phyloP scores from a whole-genome alignment of 2,888 invertebrate species.

The Ectemnius cavifrons region DNA sequence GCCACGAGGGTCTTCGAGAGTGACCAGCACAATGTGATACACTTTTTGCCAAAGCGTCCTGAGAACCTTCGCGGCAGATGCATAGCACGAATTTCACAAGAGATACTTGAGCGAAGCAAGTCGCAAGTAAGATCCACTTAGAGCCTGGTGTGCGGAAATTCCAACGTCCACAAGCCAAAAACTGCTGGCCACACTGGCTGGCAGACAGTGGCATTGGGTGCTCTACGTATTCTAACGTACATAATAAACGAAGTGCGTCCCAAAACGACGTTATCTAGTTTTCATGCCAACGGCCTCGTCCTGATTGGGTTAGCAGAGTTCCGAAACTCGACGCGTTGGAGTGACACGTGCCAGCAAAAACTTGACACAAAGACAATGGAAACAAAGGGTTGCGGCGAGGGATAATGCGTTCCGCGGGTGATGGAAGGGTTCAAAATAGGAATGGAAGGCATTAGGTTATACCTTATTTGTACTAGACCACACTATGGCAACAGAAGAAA shows the following conservation, averaged over 20 bases:
- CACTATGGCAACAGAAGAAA: too few relatives aligned
- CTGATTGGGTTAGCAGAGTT: constrained; percentile 35
- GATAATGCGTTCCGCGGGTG: too few relatives aligned
- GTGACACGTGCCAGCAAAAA: constrained; percentile 27
- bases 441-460: too few relatives aligned
- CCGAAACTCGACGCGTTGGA: constrained; percentile 24
- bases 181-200: background rate
- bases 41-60: too few relatives aligned
- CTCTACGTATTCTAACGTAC: constrained; percentile 15
- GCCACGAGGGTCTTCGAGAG: too few relatives aligned
- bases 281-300: constrained; percentile 21
- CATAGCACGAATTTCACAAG: background rate
- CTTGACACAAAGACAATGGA: constrained; percentile 29
- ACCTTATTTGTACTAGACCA: too few relatives aligned
- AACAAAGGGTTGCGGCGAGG: constrained; percentile 25
- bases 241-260: constrained; percentile 14
- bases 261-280: constrained; percentile 36
- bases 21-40: too few relatives aligned
- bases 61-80: background rate
- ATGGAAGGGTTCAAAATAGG: too few relatives aligned
- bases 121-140: background rate
- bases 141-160: too few relatives aligned
- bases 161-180: too few relatives aligned
- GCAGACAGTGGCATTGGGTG: background rate
- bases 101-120: background rate